phyloP scores from a whole-genome alignment of 1,140 invertebrate genomes.

The Drosophila watanabei region DNA sequence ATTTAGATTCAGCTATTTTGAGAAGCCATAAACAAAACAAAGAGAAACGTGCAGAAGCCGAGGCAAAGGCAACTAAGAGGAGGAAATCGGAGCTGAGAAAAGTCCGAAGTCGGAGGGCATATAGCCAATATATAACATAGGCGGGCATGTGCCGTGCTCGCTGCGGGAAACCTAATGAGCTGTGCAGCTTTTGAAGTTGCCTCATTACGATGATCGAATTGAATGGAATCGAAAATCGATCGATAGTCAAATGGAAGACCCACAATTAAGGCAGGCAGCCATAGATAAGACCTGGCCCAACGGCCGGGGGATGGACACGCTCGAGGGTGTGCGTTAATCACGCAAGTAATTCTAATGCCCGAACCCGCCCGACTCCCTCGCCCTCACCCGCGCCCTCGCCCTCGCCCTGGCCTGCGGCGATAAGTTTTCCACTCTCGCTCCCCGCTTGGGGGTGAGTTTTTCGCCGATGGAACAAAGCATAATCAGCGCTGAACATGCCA shows the following conservation, averaged over 20 bases:
- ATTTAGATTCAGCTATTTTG: slow-evolving; percentile 79
- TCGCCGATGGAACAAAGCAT: slow-evolving; percentile 62
- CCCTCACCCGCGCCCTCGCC: slow-evolving; percentile 38
- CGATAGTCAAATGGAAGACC: slow-evolving; percentile 80
- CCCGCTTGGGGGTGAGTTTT: slow-evolving; percentile 62
- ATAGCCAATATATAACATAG: slow-evolving; percentile 26
- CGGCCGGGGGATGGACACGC: slow-evolving; percentile 38
- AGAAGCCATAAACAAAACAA: slow-evolving; percentile 82
- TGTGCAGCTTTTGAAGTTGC: slow-evolving; percentile 77
- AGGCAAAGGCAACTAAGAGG: slow-evolving; percentile 5
- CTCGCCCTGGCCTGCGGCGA: slow-evolving; percentile 43
- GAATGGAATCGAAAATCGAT: slow-evolving; percentile 70
- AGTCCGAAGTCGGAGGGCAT: slow-evolving; percentile 62
- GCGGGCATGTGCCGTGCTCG: not conserved
- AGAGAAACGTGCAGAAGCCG: slow-evolving; percentile 65
- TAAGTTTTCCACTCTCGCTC: slow-evolving; percentile 55
- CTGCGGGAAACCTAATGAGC: slow-evolving; percentile 65
- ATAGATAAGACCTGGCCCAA: slow-evolving; percentile 69
- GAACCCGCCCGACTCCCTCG: slow-evolving; percentile 34
- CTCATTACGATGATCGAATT: slow-evolving; percentile 65
- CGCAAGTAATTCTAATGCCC: slow-evolving; percentile 82
- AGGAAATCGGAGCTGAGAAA: slow-evolving; percentile 28
- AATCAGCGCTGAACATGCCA: slow-evolving; percentile 81
- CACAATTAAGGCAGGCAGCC: slow-evolving; percentile 81
- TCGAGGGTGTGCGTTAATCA: slow-evolving; percentile 81